Base-by-base conservation (phyloP, 2,113 vertebrate species). In the Archilochus colubris region DNA sequence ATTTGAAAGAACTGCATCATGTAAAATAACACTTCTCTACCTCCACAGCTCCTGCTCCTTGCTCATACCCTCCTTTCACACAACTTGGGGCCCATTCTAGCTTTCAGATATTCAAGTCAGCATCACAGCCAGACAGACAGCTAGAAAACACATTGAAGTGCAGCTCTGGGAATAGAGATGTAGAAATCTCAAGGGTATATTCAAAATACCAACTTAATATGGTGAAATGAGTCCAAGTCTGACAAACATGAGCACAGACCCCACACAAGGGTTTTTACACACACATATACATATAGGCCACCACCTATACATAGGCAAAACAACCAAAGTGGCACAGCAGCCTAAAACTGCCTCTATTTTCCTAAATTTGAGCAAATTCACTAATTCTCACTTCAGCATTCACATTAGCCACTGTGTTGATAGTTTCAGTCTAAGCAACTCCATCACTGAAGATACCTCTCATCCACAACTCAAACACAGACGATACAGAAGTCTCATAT, bases 121-220 rank as follows among this genome's bases (percentile, higher is more conserved):
- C 46, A 76, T 3, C 14, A 28, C 10, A 63, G 62, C 13, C 62
- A 89, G 67, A 20, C 66, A 87, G 38, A 7, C 81, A 64, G 78
- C n/a, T 13, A 77, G 43, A 22, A 87, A 79, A 50, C 9, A 82
- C 0, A 8, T 0, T 25, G 14, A 88, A 88, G 31, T 0, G 0
- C 10, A 73, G 31, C 23, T 76, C 23, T 58, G 55, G 36, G 33
- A 88, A 86, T 31, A 82, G 40, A 20, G 7, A 75, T 1, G 4
- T 11, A 40, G 27, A 73, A 86, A 79, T 46, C 17, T 59, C 58
- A 24, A 31, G 58, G 8, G 15, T 16, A 66, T 72, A 54, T 50
- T 89, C 59, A 73, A 92, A 94, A 67, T 3, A 68, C 14, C 48
- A 59, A 38, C 64, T 70, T 44, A 15, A n/a, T 22, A 46, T 7